Base-by-base conservation (phyloP, 1,140 invertebrate genomes). In the Apis dorsata region DNA sequence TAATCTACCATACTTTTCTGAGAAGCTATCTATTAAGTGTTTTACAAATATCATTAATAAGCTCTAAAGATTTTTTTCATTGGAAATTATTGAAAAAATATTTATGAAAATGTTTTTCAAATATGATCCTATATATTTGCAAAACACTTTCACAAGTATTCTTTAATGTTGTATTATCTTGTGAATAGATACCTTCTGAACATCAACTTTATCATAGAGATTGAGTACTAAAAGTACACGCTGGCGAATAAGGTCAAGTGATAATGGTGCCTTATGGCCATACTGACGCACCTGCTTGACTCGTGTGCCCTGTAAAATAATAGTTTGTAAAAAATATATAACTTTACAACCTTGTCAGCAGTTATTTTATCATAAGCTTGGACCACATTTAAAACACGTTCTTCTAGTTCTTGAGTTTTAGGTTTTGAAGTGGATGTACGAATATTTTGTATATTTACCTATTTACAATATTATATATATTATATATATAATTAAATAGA, bases 141-240 rank as follows among this genome's bases (percentile, higher is more conserved):
- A 66, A 69, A 81, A 75, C 19, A 80, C 69, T 70, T 84, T 81
- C 44, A 24, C 73, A 82, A 82, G 57, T 66, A 85, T 63, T 12
- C 73, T 65, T 66, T 44, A 75, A 55, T 65, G 68, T 57, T 72
- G 15, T 79, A 84, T 75, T 51, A 62, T 87, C 51, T 76, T 59
- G 69, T 70, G 84, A 68, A 86, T 83, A 74, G 79, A 93, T 97
- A 99, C 98, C 97, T 99, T 98, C 87, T 96, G 95, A 88, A 97
- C 96, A 92, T 98, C 96, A 94, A 99, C 95, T 96, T 99, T 99
- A 95, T 99, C 98, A 95, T 98, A 99, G 87, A 99, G 96, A 95
- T 98, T 98, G 84, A 99, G 96, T 84, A 99, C 97, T 93, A 99
- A 96, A 89, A 99, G 94, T 79, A 99, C 98, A 92, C 99, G 96